A percentile compares a stretch with the other conserved stretches of the same genome.
Evolutionary conservation across 2,113 vertebrate species (phyloP).

Genomic region (Cervus canadensis): DNA sequence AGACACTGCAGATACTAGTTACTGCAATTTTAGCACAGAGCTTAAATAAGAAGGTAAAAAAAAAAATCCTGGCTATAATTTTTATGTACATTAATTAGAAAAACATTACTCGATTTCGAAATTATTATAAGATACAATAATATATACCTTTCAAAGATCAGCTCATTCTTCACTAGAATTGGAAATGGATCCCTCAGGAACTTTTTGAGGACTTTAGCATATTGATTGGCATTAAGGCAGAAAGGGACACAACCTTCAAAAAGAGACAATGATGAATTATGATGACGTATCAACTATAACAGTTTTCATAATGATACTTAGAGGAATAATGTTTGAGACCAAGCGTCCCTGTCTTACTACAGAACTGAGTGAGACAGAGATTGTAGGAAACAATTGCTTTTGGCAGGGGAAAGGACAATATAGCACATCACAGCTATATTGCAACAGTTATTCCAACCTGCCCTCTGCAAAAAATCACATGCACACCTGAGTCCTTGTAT

Average conservation of each 20-base stretch:
- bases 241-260: constrained; percentile 88
- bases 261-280: not conserved
- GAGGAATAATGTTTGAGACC: constrained; percentile 63
- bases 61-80: not conserved
- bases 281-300: not conserved
- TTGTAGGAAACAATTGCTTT: constrained; percentile 52
- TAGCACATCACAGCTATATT: constrained; percentile 20
- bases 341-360: constrained; percentile 70
- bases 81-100: not conserved
- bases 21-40: constrained; percentile 77
- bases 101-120: constrained; percentile 88
- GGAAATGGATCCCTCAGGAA: constrained; percentile 92
- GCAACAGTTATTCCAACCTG: not conserved
- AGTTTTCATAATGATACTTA: not conserved
- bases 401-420: constrained; percentile 45
- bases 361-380: constrained; percentile 63
- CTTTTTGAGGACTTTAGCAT: constrained; percentile 93
- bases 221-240: constrained; percentile 89
- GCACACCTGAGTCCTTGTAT: constrained; percentile 88
- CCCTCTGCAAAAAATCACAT: rapidly evolving
- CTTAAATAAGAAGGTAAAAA: constrained; percentile 70
- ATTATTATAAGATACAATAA: constrained; percentile 89
- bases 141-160: constrained; percentile 84
- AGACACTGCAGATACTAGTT: constrained; percentile 42
- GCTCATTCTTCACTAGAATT: constrained; percentile 93